phyloP scores from a whole-genome alignment of 2,888 invertebrate species.

The Prosopocoilus inquinatus region DNA sequence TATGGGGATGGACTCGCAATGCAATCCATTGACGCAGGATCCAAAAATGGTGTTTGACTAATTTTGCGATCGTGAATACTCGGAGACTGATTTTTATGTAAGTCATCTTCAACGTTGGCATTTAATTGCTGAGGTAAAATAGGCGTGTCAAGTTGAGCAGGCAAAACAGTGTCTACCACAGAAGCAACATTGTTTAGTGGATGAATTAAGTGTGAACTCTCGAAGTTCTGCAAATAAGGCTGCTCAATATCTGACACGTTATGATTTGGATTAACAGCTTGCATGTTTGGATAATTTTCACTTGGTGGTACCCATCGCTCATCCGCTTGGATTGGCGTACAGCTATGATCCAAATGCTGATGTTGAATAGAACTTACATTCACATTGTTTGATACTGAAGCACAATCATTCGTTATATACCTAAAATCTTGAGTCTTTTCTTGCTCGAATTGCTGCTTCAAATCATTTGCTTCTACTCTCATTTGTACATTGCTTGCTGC shows the following conservation, averaged over 20 bases:
- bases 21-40: conserved; percentile 57
- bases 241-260: background rate
- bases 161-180: background rate
- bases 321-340: conserved; percentile 52
- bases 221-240: conserved; percentile 16
- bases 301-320: conserved; percentile 66
- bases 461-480: conserved; percentile 31
- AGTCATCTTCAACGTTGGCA: conserved; percentile 42
- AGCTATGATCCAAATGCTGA: conserved; percentile 47
- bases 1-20: conserved; percentile 68
- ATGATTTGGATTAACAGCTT: conserved; percentile 17
- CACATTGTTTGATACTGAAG: conserved; percentile 8
- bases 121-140: conserved; percentile 25
- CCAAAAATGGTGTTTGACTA: conserved; percentile 46
- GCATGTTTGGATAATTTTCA: conserved; percentile 39
- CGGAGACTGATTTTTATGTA: conserved; percentile 48
- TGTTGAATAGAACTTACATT: conserved; percentile 30
- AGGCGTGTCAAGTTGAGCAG: conserved; percentile 13
- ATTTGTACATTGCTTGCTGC: conserved; percentile 32
- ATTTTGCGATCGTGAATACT: conserved; percentile 42
- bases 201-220: conserved; percentile 9
- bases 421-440: conserved; percentile 29
- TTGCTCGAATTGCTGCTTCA: conserved; percentile 23
- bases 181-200: conserved; percentile 8
- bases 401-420: conserved; percentile 35